Base-by-base conservation (phyloP, 1,140 invertebrate species). In the Daktulosphaira vitifoliae region DNA sequence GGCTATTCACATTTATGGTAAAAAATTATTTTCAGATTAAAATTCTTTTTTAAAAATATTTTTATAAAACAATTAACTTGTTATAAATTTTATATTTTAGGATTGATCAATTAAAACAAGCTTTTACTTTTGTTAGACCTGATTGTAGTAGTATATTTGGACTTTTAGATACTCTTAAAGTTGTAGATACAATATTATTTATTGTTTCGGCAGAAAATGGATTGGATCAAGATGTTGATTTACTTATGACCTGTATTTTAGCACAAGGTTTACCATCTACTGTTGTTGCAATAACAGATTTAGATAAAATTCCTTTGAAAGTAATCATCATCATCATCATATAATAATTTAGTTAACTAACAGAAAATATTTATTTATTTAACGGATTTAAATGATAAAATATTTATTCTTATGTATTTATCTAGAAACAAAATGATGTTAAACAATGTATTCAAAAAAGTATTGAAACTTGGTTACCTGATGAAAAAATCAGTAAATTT, bases 191-290 rank as follows among this genome's bases (percentile, higher is more conserved):
- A 15, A 80, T 89, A 15, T 66, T 96, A 20, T 84, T 92, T 74
- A 71, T 93, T 3, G 79, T 84, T 70, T 85, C 84, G 23, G 82
- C 84, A 9, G 69, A 72, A 18, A 76, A 84, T 29, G 78, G 91
- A 51, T 62, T 62, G 20, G 89, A 92, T 77, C 78, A 81, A 49
- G 85, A 82, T 81, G 90, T 89, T 13, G 82, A 88, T 68, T 80
- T 82, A 70, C 80, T 90, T 39, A 76, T 93, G 16, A 80, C 82
- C 18, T 78, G 86, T 69, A 76, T 86, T 22, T 80, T 88, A 71
- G 85, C 86, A 16, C 92, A 96, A 77, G 90, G 90, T 7, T 80
- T 95, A 71, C 87, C 91, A 6, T 84, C 89, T 16, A 82, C 85
- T 5, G 76, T 89, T 29, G 80, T 92, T 48, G 85, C 82, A 9